Evolutionary conservation across 2,113 vertebrate species (phyloP).

Genomic region (Nannobrachium achirus): DNA sequence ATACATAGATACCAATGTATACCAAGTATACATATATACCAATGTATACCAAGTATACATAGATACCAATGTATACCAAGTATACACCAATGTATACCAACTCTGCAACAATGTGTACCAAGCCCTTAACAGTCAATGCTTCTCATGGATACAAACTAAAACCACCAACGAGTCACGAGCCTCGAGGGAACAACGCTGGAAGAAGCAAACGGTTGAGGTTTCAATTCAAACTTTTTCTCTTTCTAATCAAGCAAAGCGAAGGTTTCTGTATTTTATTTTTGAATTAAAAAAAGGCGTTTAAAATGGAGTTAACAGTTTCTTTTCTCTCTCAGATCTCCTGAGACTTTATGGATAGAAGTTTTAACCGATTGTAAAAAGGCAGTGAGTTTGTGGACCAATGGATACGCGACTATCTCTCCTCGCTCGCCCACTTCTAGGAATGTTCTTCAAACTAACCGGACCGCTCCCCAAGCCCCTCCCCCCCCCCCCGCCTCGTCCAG

Average conservation of each 20-base stretch:
- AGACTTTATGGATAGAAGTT: conserved; percentile 65
- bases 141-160: conserved; percentile 38
- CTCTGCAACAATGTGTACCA: neutral
- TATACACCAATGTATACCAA: no score
- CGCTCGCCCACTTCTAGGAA: conserved; percentile 76
- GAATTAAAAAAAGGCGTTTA: conserved; percentile 71
- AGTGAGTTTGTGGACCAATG: conserved; percentile 75
- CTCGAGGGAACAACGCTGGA: neutral
- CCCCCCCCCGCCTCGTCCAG: no score
- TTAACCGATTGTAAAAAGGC: conserved; percentile 73
- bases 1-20: no score
- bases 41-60: no score
- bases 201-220: conserved; percentile 31
- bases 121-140: conserved; percentile 3
- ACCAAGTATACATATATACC: no score
- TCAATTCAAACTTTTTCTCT: conserved; percentile 37
- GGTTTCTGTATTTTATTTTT: no score
- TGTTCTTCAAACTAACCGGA: conserved; percentile 75
- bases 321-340: conserved; percentile 79
- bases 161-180: conserved; percentile 22
- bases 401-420: conserved; percentile 72
- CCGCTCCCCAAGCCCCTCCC: no score
- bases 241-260: conserved; percentile 36
- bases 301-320: conserved; percentile 64
- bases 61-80: no score